Percentiles rank a stretch among this genome's conserved stretches.
Evolutionary conservation across 2,888 invertebrate genomes (phyloP).

Genomic region (Octodonta nipae): DNA sequence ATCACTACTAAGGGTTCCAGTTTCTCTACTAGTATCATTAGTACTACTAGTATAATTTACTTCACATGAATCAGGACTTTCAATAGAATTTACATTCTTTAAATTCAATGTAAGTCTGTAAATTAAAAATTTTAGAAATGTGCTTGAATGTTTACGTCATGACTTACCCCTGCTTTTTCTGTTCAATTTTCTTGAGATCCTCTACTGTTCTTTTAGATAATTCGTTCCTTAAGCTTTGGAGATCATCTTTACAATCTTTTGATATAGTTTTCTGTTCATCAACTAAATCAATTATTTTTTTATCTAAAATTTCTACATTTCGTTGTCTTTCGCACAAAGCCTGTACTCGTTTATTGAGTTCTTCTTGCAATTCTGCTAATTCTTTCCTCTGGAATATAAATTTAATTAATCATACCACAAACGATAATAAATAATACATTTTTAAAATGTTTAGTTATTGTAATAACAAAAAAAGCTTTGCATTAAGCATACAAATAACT

Average conservation of each 20-base stretch:
- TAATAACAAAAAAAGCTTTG: too few relatives aligned
- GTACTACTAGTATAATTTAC: slow-evolving; percentile 30
- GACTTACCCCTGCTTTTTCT: slow-evolving; percentile 38
- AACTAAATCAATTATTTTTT: slow-evolving; percentile 51
- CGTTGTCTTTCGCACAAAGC: slow-evolving; percentile 49
- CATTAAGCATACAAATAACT: too few relatives aligned
- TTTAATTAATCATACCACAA: too few relatives aligned
- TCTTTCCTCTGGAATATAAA: slow-evolving; percentile 49
- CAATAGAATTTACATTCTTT: slow-evolving; percentile 37
- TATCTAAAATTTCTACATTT: slow-evolving; percentile 57
- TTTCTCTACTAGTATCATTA: slow-evolving; percentile 11
- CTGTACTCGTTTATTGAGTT: slow-evolving; percentile 49
- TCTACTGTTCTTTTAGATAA: slow-evolving; percentile 38
- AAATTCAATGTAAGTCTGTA: slow-evolving; percentile 55
- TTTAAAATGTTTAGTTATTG: too few relatives aligned
- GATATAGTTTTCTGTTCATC: slow-evolving; percentile 41
- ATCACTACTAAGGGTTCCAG: slow-evolving; percentile 40
- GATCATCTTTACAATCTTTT: slow-evolving; percentile 17
- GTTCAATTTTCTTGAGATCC: slow-evolving; percentile 39
- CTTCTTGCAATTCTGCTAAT: slow-evolving; percentile 53
- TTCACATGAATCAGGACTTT: slow-evolving; percentile 26
- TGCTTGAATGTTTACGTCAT: too few relatives aligned
- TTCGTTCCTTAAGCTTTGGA: slow-evolving; percentile 32
- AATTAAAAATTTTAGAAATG: too few relatives aligned
- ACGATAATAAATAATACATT: slow-evolving; percentile 2